A percentile compares a stretch with the other conserved stretches of the same genome.
These are phyloP conservation scores for Oenanthe oenanthe DNA, from an alignment of 2,113 vertebrate species.

Conservation along the genomic window DNA sequence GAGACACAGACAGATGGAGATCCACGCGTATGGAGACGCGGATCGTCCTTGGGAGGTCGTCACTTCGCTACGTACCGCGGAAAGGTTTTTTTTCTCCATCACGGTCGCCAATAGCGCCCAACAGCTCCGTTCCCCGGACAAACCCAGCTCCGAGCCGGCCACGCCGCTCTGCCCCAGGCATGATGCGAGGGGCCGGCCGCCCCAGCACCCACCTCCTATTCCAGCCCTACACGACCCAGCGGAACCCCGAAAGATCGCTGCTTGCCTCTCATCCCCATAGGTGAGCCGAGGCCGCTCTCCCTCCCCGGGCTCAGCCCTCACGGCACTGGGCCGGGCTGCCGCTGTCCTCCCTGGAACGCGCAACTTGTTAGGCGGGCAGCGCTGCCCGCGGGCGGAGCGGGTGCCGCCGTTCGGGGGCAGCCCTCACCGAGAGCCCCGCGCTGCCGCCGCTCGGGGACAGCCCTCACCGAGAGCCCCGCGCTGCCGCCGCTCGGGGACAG, in stretches of 20 bases:
- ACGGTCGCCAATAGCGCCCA: not conserved
- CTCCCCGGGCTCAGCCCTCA: not conserved
- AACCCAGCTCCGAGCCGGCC: not conserved
- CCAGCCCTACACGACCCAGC: not conserved
- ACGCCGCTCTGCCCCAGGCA: not conserved
- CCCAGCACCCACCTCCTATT: not conserved
- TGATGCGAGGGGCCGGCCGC: not conserved
- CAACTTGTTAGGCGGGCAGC: constrained; percentile 1
- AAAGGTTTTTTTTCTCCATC: not conserved
- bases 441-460: constrained; percentile 16
- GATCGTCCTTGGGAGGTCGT: constrained; percentile 43
- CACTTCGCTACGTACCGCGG: not conserved
- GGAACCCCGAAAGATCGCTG: not conserved
- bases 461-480: not conserved
- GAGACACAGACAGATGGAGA: rapidly evolving
- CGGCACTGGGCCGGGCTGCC: not conserved
- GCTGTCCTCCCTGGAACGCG: not conserved
- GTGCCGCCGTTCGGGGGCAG: not conserved
- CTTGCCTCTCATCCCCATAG: not conserved
- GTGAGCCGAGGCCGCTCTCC: not conserved
- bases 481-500: not conserved
- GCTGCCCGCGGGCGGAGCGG: not conserved
- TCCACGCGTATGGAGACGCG: not conserved
- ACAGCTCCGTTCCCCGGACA: not conserved
- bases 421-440: not conserved